Evolutionary conservation across 2,888 invertebrate genomes (phyloP).

Genomic region (Galerucella pusilla): DNA sequence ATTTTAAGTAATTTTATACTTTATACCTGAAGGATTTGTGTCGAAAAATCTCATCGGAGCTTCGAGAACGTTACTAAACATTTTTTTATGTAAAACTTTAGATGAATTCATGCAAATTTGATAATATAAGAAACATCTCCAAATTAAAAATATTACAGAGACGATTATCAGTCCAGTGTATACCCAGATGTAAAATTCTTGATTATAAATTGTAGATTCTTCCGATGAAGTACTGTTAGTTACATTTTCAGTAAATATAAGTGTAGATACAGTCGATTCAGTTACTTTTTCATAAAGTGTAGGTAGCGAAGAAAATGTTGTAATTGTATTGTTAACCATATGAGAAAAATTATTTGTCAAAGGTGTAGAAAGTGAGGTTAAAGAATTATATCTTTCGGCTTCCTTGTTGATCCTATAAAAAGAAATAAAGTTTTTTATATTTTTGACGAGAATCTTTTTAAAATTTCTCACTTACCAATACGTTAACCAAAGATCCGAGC

Average conservation of each 20-base stretch:
- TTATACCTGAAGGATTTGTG: constrained; percentile 80
- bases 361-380: background rate
- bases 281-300: background rate
- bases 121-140: constrained; percentile 77
- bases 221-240: background rate
- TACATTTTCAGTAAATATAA: background rate
- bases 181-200: constrained; percentile 65
- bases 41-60: constrained; percentile 87
- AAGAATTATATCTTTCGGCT: background rate
- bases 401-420: background rate
- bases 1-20: too few species aligned
- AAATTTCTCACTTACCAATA: constrained; percentile 71
- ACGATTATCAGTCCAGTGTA: constrained; percentile 71
- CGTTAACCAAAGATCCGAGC: constrained; percentile 82
- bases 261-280: background rate
- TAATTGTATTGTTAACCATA: background rate
- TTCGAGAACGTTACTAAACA: constrained; percentile 80
- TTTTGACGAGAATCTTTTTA: too few species aligned
- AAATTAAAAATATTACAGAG: constrained; percentile 71
- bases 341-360: background rate
- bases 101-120: constrained; percentile 81
- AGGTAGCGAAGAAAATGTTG: background rate
- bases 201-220: background rate
- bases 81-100: constrained; percentile 77
- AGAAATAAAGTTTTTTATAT: background rate